These are phyloP conservation scores for Sarcophilus harrisii DNA, from an alignment of 2,797 vertebrate species.

Conservation along the genomic window DNA sequence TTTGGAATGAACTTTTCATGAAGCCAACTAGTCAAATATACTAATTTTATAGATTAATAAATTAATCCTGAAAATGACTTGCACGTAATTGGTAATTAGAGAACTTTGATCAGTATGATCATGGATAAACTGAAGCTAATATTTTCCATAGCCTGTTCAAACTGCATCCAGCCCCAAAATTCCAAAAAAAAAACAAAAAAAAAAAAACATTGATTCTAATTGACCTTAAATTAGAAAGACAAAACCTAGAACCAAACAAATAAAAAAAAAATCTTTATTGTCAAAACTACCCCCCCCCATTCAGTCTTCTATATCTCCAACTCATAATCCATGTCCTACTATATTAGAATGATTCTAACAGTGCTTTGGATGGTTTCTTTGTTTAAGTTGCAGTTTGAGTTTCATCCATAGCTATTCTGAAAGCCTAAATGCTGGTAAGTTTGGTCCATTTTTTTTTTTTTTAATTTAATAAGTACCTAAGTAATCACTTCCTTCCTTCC, in stretches of 20 bases:
- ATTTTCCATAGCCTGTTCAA: background rate
- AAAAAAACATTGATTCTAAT: too few relatives aligned
- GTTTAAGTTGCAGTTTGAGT: background rate
- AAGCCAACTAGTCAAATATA: background rate
- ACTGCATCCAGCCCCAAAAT: background rate
- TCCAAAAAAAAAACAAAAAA: too few relatives aligned
- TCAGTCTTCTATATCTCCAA: background rate
- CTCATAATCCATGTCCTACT: background rate
- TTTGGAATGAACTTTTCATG: background rate
- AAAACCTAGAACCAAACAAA: too few relatives aligned
- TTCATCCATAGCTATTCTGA: background rate
- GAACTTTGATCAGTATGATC: background rate
- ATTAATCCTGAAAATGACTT: background rate
- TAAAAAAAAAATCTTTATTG: background rate
- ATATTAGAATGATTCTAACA: background rate
- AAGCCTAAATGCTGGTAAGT: background rate
- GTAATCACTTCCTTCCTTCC: background rate
- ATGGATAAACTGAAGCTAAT: background rate
- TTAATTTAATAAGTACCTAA: background rate
- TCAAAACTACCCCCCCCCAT: background rate
- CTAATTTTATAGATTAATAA: background rate
- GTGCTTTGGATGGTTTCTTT: background rate
- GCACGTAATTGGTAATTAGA: background rate
- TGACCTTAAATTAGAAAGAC: background rate
- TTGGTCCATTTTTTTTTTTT: background rate